These are phyloP conservation scores for Brachyhypopomus gauderio DNA, from an alignment of 2,113 vertebrate species.

Conservation along the genomic window DNA sequence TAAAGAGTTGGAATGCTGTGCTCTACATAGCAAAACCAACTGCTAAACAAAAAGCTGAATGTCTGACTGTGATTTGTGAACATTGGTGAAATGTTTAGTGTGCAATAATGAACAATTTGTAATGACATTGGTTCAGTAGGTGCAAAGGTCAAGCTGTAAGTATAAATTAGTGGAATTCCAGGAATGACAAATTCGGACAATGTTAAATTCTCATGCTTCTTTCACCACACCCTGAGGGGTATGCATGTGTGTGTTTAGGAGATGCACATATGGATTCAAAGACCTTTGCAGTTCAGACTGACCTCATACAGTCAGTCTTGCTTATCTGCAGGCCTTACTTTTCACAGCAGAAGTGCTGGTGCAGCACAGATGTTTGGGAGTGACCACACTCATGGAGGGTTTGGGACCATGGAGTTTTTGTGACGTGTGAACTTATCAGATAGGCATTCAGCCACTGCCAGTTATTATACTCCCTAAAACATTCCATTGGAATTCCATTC, in stretches of 20 bases:
- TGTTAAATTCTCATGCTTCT: neutral
- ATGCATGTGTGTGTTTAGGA: slow-evolving; percentile 4
- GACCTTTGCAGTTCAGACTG: slow-evolving; percentile 36
- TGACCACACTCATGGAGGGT: neutral
- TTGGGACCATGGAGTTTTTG: neutral
- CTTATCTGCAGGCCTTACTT: neutral
- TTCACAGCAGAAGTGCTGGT: neutral
- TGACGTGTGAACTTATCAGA: neutral
- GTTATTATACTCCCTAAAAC: neutral
- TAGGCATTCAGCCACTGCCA: neutral
- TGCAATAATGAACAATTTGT: neutral
- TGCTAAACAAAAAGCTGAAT: neutral
- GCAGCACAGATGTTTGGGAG: neutral
- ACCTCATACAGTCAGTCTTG: neutral
- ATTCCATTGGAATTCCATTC: neutral
- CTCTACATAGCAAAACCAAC: too few relatives aligned
- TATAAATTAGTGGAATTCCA: slow-evolving; percentile 8
- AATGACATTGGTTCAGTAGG: neutral
- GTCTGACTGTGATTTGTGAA: neutral
- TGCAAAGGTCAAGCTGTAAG: neutral
- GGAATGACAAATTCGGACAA: neutral
- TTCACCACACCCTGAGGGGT: neutral
- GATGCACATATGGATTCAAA: slow-evolving; percentile 51
- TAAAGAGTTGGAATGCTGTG: too few relatives aligned
- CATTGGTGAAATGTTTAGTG: neutral